Conservation (phyloP, 2,888 invertebrate species). For the Rotaria macrura region DNA sequence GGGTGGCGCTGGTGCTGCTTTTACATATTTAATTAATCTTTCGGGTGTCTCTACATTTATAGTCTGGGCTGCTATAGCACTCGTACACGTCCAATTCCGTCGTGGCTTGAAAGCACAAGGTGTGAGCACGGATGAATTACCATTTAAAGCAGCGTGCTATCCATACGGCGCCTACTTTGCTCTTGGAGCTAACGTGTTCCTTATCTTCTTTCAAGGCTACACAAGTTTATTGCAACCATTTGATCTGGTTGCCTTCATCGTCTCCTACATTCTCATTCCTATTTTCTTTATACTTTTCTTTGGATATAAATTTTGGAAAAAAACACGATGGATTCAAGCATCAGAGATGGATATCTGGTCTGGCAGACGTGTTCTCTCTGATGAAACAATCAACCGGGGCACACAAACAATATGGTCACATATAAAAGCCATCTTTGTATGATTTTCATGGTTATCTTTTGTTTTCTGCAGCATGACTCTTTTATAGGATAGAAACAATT, state of each 20-base stretch:
- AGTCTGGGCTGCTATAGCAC: background rate
- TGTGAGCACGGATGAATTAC: background rate
- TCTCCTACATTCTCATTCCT: background rate
- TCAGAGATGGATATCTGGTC: background rate
- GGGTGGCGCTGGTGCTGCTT: background rate
- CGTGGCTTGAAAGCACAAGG: background rate
- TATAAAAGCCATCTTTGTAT: background rate
- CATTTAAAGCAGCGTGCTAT: background rate
- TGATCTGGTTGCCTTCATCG: background rate
- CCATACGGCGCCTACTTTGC: background rate
- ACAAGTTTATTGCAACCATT: background rate
- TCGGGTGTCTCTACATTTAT: slow-evolving; percentile 18
- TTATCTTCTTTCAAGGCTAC: background rate
- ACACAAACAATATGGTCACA: background rate
- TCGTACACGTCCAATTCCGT: slow-evolving; percentile 1
- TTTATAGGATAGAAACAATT: too few species aligned
- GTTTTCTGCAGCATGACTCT: too few species aligned
- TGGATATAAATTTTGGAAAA: background rate
- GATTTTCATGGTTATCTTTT: background rate
- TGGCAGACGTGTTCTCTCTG: background rate
- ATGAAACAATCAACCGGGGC: background rate
- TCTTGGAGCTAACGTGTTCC: background rate
- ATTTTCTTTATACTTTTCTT: background rate
- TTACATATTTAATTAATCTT: background rate
- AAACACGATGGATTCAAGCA: background rate